phyloP scores from a whole-genome alignment of 2,113 vertebrate genomes.

The Engystomops pustulosus region DNA sequence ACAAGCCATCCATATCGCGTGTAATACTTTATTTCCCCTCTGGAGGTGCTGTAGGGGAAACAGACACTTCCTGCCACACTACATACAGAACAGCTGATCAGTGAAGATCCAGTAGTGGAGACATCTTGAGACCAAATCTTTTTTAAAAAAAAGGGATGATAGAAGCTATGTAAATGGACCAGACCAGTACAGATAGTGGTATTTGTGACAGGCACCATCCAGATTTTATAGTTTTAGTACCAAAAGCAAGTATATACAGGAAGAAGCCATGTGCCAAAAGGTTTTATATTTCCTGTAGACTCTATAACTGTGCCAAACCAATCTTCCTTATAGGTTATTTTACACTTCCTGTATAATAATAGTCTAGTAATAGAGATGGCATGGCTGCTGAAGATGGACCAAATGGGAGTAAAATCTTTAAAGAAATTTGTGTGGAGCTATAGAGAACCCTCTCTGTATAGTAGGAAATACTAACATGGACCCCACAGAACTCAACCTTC shows the following conservation, averaged over 20 bases:
- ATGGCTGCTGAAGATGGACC: no score
- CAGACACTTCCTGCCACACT: not conserved
- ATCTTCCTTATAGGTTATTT: not conserved
- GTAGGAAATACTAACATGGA: no score
- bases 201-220: no score
- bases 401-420: no score
- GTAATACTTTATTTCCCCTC: not conserved
- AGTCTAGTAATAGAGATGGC: no score
- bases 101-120: not conserved
- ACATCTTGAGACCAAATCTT: no score
- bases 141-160: no score
- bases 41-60: not conserved
- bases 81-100: not conserved
- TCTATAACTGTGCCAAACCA: not conserved
- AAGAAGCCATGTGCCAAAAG: not conserved
- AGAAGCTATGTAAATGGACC: no score
- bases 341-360: not conserved
- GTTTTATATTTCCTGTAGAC: not conserved
- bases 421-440: no score
- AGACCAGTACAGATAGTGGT: no score
- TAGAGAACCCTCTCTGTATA: no score
- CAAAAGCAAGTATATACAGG: not conserved
- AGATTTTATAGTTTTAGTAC: not conserved
- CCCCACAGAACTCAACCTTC: no score
- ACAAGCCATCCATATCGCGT: not conserved